These are phyloP conservation scores for Nothobranchius furzeri DNA, from an alignment of 2,113 vertebrate genomes.

Conservation along the genomic window DNA sequence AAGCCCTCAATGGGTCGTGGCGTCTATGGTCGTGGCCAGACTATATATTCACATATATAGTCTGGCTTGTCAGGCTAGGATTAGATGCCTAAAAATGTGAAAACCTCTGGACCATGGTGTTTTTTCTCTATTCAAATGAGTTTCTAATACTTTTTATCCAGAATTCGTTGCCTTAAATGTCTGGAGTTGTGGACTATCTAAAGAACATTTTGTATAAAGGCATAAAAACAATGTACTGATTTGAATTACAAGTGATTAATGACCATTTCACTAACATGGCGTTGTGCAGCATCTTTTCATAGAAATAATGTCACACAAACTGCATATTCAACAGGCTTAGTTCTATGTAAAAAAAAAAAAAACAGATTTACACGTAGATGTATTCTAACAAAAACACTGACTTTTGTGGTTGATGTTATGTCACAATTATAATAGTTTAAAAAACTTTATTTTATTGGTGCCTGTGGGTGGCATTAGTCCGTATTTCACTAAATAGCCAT, in stretches of 20 bases:
- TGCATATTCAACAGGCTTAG: slow-evolving; percentile 17
- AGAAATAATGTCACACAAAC: slow-evolving; percentile 8
- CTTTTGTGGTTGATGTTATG: neutral
- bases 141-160: too few relatives aligned
- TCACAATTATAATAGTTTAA: neutral
- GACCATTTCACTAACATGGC: neutral
- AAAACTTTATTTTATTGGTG: neutral
- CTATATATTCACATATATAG: too few relatives aligned
- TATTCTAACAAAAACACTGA: slow-evolving; percentile 11
- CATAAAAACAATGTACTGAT: too few relatives aligned
- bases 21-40: too few relatives aligned
- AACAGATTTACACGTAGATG: slow-evolving; percentile 29
- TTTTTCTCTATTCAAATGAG: too few relatives aligned
- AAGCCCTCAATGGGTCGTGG: too few relatives aligned
- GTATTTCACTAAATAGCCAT: slow-evolving; percentile 6
- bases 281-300: slow-evolving; percentile 5
- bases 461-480: neutral
- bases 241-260: neutral
- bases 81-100: too few relatives aligned
- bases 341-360: slow-evolving; percentile 15
- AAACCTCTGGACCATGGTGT: too few relatives aligned
- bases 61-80: too few relatives aligned
- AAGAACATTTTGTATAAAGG: too few relatives aligned
- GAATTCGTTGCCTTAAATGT: too few relatives aligned
- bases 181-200: too few relatives aligned